Evolutionary conservation across 2,888 invertebrate genomes (phyloP).

Genomic region (Lasioglossum leucozonium): DNA sequence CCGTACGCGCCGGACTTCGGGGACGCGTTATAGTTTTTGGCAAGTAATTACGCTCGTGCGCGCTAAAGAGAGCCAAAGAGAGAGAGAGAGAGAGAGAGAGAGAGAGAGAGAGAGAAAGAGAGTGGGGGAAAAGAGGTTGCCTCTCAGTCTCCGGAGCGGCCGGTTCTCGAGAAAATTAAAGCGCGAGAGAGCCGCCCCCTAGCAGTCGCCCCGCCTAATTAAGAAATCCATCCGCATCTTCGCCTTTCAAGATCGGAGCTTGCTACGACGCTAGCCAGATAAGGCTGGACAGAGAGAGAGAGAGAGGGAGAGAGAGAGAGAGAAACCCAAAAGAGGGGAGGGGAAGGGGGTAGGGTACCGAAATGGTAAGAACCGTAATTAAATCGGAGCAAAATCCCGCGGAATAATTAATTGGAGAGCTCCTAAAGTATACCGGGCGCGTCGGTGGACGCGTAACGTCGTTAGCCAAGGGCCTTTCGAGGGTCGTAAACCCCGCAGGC

Average conservation of each 20-base stretch:
- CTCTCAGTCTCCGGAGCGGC: background rate
- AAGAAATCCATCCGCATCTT: slow-evolving; percentile 72
- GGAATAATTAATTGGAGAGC: slow-evolving; percentile 82
- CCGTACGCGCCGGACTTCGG: background rate
- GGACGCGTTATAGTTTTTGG: slow-evolving; percentile 50
- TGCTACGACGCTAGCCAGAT: slow-evolving; percentile 44
- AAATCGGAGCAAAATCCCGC: slow-evolving; percentile 81
- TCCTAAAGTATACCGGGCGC: slow-evolving; percentile 79
- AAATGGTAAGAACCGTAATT: slow-evolving; percentile 79
- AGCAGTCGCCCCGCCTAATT: slow-evolving; percentile 67
- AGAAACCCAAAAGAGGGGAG: slow-evolving; percentile 41
- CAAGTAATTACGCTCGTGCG: slow-evolving; percentile 50
- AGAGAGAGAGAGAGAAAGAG: background rate
- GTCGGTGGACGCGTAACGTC: slow-evolving; percentile 80
- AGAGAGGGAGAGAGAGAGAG: slow-evolving; percentile 14
- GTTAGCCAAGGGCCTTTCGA: slow-evolving; percentile 77
- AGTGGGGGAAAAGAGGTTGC: background rate
- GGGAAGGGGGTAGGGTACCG: slow-evolving; percentile 56
- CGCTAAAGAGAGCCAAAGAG: slow-evolving; percentile 5
- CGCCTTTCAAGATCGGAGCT: slow-evolving; percentile 65
- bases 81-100: background rate
- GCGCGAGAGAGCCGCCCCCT: slow-evolving; percentile 27
- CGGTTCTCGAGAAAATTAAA: slow-evolving; percentile 64
- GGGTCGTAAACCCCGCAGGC: slow-evolving; percentile 71
- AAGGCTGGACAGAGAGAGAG: slow-evolving; percentile 33